Evolutionary conservation across 2,888 invertebrate species (phyloP), one percentile per base, ranked within the genome.

Genomic region (Lamellibrachia columna): DNA sequence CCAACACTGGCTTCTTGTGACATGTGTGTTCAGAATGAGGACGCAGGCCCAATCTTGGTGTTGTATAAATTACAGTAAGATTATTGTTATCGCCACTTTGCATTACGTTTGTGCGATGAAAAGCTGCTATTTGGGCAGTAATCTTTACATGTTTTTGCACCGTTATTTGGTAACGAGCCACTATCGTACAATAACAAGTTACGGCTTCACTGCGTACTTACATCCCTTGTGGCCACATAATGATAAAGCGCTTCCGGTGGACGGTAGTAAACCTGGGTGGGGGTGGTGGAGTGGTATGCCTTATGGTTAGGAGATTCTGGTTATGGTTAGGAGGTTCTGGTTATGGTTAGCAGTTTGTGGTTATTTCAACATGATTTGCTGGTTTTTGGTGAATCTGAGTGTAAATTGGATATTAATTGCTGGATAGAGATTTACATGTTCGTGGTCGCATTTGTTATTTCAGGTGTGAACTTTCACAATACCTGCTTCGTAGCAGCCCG

Each of bases 81-180:
- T 75, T 75, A 75, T 75, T 22, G 75, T 75, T 75, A 75, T 75
- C 75, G 75, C 75, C n/a, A 75, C 15, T 75, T 75, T 75, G 75
- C 75, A 75, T 75, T 15, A 75, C 0, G 75, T n/a, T 75, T 75
- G 75, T 75, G 75, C 22, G 75, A 22, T 75, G 75, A 75, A 75
- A 75, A 75, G 75, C 75, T 75, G 75, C 40, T 40, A 40, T 40
- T 40, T 40, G 40, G 40, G 40, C 22, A 11, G 75, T 75, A 75
- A 75, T 75, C 75, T 75, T 75, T 75, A 75, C n/a, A 22, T 15
- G 75, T 75, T 75, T 75, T 75, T 15, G 75, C 22, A 6, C 75
- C 15, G 75, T 22, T 75, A 75, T 75, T 75, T 75, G 75, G 75
- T 75, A 75, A 75, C 22, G 75, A 75, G 75, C 22, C 6, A 75